Conservation (phyloP, 2,113 vertebrate genomes). For the Oncorhynchus clarkii region DNA sequence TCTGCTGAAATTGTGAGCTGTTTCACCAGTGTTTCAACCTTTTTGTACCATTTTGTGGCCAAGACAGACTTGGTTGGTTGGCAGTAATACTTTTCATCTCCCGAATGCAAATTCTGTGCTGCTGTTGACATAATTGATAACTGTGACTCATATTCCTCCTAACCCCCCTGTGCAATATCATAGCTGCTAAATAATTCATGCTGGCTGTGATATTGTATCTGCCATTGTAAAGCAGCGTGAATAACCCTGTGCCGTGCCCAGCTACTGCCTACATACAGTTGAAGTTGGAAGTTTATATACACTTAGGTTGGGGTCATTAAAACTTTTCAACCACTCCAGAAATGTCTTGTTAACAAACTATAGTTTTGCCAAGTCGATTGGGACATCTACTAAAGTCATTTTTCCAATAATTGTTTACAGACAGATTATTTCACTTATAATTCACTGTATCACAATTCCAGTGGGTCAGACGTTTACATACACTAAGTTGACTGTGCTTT, state of each 20-base stretch:
- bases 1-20: neutral
- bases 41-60: neutral
- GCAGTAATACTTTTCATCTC: constrained; percentile 32
- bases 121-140: constrained; percentile 46
- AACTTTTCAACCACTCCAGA: too few species aligned
- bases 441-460: too few species aligned
- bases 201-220: constrained; percentile 43
- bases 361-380: too few species aligned
- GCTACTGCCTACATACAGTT: neutral
- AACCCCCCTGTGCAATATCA: constrained; percentile 45
- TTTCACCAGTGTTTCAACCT: neutral
- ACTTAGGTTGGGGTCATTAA: too few species aligned
- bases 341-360: too few species aligned
- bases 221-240: constrained; percentile 19
- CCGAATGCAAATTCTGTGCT: constrained; percentile 17
- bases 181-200: constrained; percentile 61
- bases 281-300: too few species aligned
- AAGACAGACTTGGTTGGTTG: neutral
- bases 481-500: too few species aligned
- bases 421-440: too few species aligned
- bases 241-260: neutral
- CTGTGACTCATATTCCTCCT: constrained; percentile 41
- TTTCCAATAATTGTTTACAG: too few species aligned
- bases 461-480: too few species aligned
- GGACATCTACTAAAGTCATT: too few species aligned